These are phyloP conservation scores for Leucania comma DNA, from an alignment of 2,888 invertebrate species.

Conservation along the genomic window DNA sequence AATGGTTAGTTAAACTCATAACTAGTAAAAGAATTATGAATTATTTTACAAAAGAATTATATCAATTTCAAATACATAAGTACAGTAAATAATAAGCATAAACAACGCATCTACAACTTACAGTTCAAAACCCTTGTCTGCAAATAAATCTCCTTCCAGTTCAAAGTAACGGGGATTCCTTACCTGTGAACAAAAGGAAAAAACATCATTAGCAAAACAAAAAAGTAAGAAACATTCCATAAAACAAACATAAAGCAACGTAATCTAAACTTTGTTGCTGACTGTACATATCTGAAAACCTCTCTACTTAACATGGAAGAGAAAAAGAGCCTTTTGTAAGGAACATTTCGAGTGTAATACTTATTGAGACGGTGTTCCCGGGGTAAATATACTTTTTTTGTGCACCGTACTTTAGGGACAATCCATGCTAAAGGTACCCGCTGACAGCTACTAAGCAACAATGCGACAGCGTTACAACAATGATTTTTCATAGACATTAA, in stretches of 20 bases:
- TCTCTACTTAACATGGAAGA: constrained; percentile 86
- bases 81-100: not conserved
- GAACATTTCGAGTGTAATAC: constrained; percentile 85
- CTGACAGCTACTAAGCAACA: not conserved
- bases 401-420: constrained; percentile 76
- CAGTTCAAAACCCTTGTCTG: not conserved
- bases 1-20: too few relatives aligned
- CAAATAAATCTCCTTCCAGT: constrained; percentile 11
- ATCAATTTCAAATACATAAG: not conserved
- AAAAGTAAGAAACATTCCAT: constrained; percentile 32
- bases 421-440: not conserved
- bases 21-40: not conserved
- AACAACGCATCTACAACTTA: constrained; percentile 17
- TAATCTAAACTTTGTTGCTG: constrained; percentile 60
- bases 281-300: constrained; percentile 80
- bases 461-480: not conserved
- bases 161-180: constrained; percentile 3
- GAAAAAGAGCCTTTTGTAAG: constrained; percentile 87
- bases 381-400: constrained; percentile 85
- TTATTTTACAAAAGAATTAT: too few relatives aligned
- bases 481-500: not conserved
- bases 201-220: constrained; percentile 32
- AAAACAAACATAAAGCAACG: constrained; percentile 28
- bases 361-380: constrained; percentile 81
- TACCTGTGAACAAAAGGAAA: constrained; percentile 65